Conservation (phyloP, 2,888 invertebrate genomes). For the Hirtodrosophila histrioides region DNA sequence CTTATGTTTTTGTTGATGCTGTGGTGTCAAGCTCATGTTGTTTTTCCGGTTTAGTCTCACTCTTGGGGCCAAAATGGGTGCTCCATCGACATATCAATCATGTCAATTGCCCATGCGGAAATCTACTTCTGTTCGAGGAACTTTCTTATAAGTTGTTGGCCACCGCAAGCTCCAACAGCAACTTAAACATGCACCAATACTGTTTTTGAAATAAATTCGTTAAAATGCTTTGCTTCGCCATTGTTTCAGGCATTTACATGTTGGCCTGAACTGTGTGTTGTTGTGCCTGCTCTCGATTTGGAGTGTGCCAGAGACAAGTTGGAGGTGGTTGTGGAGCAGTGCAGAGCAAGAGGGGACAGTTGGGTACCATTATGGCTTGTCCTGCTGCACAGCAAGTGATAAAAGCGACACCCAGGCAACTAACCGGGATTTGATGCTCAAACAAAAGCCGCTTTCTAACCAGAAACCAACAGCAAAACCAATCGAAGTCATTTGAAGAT, state of each 20-base stretch:
- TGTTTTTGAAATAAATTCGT: conserved; percentile 46
- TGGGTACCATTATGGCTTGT: background rate
- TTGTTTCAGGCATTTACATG: conserved; percentile 58
- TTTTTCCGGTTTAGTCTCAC: conserved; percentile 5
- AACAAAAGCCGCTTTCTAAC: conserved; percentile 56
- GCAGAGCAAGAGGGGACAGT: background rate
- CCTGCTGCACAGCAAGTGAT: conserved; percentile 50
- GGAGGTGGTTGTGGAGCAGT: no score
- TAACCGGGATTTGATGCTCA: conserved; percentile 39
- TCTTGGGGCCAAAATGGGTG: conserved; percentile 1
- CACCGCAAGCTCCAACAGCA: conserved; percentile 15
- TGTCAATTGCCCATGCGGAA: conserved; percentile 75
- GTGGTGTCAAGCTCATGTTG: conserved; percentile 12
- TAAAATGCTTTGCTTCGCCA: conserved; percentile 40
- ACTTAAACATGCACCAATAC: conserved; percentile 33
- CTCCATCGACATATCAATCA: conserved; percentile 66
- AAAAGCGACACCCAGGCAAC: conserved; percentile 46
- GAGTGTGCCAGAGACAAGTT: background rate
- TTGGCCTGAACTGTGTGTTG: conserved; percentile 9
- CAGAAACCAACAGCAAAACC: conserved; percentile 58
- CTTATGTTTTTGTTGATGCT: conserved; percentile 2
- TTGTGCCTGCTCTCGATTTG: conserved; percentile 24
- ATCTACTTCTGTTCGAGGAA: conserved; percentile 42
- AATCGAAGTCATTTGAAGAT: conserved; percentile 80
- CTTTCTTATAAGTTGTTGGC: conserved; percentile 30